Percentiles rank a stretch among this genome's conserved stretches.
These are phyloP conservation scores for Coelopa pilipes DNA, from an alignment of 2,888 invertebrate genomes.

Conservation along the genomic window DNA sequence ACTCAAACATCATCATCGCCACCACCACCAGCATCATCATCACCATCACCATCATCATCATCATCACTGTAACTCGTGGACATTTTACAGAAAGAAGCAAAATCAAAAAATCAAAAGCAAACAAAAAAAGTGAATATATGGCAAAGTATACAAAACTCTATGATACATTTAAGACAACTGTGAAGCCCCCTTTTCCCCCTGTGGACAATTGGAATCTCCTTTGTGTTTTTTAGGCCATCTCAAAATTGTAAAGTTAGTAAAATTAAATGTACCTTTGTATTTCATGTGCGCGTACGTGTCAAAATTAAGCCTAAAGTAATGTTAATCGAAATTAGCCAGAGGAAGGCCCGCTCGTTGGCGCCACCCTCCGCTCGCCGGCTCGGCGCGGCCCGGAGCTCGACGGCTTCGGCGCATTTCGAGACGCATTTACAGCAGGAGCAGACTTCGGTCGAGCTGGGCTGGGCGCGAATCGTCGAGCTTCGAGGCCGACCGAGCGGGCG, in stretches of 20 bases:
- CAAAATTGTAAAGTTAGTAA: conserved; percentile 33
- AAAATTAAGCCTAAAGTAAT: conserved; percentile 44
- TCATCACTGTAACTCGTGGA: too few relatives aligned
- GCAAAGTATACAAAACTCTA: conserved; percentile 25
- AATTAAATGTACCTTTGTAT: conserved; percentile 63
- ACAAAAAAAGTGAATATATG: conserved; percentile 29
- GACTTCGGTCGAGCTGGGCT: too few relatives aligned
- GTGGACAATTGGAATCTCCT: neutral
- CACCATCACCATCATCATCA: too few relatives aligned
- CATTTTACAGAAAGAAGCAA: conserved; percentile 28
- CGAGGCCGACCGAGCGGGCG: too few relatives aligned
- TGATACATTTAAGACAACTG: conserved; percentile 33
- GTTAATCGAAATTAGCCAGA: neutral
- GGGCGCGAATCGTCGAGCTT: too few relatives aligned
- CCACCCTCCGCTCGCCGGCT: too few relatives aligned
- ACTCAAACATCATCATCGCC: too few relatives aligned
- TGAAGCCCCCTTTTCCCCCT: conserved; percentile 45
- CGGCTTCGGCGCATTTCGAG: neutral
- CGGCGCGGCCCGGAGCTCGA: too few relatives aligned
- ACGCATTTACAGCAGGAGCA: neutral
- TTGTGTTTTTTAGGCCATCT: neutral
- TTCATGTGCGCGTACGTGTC: conserved; percentile 65
- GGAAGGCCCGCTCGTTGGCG: too few relatives aligned
- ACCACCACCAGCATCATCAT: too few relatives aligned
- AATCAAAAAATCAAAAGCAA: conserved; percentile 27